phyloP scores from a whole-genome alignment of 2,888 invertebrate genomes.

The Rhagonycha fulva region DNA sequence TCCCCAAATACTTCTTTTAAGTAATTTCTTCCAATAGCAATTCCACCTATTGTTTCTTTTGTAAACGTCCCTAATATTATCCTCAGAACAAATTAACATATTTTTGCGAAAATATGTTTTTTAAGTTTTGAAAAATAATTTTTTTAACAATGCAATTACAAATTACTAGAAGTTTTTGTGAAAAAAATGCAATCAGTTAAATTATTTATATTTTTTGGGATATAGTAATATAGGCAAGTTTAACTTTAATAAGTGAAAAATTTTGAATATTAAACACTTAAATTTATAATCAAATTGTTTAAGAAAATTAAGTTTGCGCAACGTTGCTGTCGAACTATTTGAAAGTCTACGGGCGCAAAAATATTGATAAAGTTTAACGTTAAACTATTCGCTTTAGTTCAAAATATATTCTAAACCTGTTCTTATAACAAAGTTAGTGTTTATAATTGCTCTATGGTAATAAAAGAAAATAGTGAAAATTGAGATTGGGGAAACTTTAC shows the following conservation, averaged over 20 bases:
- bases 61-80: too few species aligned
- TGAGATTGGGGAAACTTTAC: neutral
- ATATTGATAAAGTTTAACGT: neutral
- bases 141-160: too few species aligned
- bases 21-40: neutral
- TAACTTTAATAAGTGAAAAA: neutral
- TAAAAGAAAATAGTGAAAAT: neutral
- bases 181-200: too few species aligned
- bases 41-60: too few species aligned
- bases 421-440: neutral
- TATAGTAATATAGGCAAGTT: neutral
- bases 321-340: neutral
- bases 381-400: neutral
- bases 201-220: too few species aligned
- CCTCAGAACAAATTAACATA: too few species aligned
- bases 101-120: too few species aligned
- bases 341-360: neutral
- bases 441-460: neutral
- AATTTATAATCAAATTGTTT: neutral
- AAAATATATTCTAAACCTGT: neutral
- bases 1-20: neutral
- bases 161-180: too few species aligned
- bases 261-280: neutral
- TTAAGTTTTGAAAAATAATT: too few species aligned
- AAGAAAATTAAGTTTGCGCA: neutral